phyloP scores from a whole-genome alignment of 2,113 vertebrate species.

The Cyprinodon variegatus region DNA sequence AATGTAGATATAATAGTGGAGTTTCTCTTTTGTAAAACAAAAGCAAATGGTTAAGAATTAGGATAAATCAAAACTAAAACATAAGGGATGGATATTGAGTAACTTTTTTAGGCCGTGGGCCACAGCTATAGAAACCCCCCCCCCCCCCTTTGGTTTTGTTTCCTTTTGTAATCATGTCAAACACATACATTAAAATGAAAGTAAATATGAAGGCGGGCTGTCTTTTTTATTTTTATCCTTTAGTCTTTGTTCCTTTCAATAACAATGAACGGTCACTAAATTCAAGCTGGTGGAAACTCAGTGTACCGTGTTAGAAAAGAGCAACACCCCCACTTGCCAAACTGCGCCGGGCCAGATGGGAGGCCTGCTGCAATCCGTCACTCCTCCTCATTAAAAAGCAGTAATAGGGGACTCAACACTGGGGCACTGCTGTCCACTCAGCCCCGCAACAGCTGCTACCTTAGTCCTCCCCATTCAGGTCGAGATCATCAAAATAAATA shows the following conservation, averaged over 20 bases:
- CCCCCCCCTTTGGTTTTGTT: neutral
- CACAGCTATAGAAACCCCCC: conserved; percentile 30
- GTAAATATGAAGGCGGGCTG: neutral
- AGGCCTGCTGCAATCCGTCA: conserved; percentile 62
- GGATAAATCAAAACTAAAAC: conserved; percentile 2
- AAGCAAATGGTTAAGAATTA: neutral
- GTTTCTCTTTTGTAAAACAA: neutral
- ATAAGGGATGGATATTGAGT: neutral
- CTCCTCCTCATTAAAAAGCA: conserved; percentile 69
- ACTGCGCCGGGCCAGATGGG: conserved; percentile 54
- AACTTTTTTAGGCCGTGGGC: neutral
- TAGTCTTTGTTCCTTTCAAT: neutral
- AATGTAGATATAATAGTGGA: neutral
- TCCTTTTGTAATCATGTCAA: conserved; percentile 5
- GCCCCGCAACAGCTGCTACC: conserved; percentile 65
- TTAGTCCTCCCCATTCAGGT: conserved; percentile 22
- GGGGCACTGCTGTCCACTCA: conserved; percentile 35
- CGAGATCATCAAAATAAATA: conserved; percentile 70
- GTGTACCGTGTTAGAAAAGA: conserved; percentile 20
- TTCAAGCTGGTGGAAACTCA: conserved; percentile 13
- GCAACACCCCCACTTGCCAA: conserved; percentile 28
- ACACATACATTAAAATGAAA: neutral
- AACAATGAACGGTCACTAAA: conserved; percentile 7
- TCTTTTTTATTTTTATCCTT: conserved; percentile 7
- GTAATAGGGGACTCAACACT: conserved; percentile 69